These are phyloP conservation scores for Lepidocyrtoides sp. DNA, from an alignment of 2,888 invertebrate species.

Conservation along the genomic window DNA sequence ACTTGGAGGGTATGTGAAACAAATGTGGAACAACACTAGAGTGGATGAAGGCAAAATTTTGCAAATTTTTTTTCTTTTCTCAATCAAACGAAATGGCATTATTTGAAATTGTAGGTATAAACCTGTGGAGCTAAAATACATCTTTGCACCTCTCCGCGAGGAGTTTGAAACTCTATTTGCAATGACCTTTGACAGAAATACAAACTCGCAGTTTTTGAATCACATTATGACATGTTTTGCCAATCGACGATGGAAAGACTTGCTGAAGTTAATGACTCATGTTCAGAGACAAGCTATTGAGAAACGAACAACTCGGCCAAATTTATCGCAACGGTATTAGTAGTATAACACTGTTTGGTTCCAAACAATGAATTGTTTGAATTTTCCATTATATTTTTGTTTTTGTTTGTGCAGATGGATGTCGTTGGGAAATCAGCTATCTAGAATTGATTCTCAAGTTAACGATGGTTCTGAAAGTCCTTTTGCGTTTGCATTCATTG, in stretches of 20 bases:
- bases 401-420: constrained; percentile 90
- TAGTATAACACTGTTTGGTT: neutral
- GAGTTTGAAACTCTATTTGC: constrained; percentile 95
- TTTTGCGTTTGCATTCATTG: constrained; percentile 96
- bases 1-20: constrained; percentile 92
- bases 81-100: no score
- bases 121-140: constrained; percentile 95
- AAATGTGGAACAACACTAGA: no score
- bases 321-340: constrained; percentile 79
- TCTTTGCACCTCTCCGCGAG: constrained; percentile 93
- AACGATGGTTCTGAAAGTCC: constrained; percentile 89
- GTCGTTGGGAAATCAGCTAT: constrained; percentile 90
- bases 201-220: constrained; percentile 94
- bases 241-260: constrained; percentile 90
- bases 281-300: constrained; percentile 90
- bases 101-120: constrained; percentile 89
- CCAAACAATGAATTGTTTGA: neutral
- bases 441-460: constrained; percentile 92
- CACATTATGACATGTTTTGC: constrained; percentile 92
- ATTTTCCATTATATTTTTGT: neutral
- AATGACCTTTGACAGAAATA: constrained; percentile 91
- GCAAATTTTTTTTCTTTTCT: no score
- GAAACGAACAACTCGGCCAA: constrained; percentile 85
- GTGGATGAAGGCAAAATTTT: no score
- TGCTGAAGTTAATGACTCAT: constrained; percentile 93